A percentile compares a stretch with the other conserved stretches of the same genome.
phyloP scores from a whole-genome alignment of 2,888 invertebrate genomes.

The Physocephala rufipes region DNA sequence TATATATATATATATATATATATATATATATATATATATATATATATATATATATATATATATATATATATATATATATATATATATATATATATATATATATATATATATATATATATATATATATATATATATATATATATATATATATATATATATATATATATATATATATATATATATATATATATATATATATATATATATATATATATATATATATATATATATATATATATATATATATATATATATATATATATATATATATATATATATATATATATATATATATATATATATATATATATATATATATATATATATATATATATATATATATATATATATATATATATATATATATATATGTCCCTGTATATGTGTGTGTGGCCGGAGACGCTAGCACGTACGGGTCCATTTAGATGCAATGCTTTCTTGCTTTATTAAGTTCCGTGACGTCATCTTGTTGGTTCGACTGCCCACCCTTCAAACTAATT shows the following conservation, averaged over 20 bases:
- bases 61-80: neutral
- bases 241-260: neutral
- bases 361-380: neutral
- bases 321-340: neutral
- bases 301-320: neutral
- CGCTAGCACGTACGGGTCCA: no score
- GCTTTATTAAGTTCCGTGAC: no score
- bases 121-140: neutral
- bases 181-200: neutral
- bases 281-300: no score
- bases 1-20: neutral
- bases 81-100: no score
- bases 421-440: no score
- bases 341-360: no score
- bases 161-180: no score
- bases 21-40: no score
- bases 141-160: no score
- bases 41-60: neutral
- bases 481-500: neutral
- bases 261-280: neutral
- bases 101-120: neutral
- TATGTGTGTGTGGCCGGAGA: conserved; percentile 4
- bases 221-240: no score
- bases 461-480: no score
- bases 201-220: no score